Percentiles rank a stretch among this genome's conserved stretches.
These are phyloP conservation scores for Zaprionus tsacasi DNA, from an alignment of 1,140 invertebrate genomes.

Conservation along the genomic window DNA sequence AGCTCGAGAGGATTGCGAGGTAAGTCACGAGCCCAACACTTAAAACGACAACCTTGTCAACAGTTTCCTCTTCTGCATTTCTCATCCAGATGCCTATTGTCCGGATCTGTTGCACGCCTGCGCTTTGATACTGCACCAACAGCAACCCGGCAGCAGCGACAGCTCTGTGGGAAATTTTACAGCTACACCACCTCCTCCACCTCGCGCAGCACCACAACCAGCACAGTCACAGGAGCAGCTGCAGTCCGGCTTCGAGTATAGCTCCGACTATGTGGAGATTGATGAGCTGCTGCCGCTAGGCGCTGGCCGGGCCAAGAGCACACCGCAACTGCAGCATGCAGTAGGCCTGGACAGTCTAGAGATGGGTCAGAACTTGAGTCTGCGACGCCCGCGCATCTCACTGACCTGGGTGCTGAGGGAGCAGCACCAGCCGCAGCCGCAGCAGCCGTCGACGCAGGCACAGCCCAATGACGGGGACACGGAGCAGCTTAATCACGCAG, in stretches of 20 bases:
- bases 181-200: slow-evolving; percentile 66
- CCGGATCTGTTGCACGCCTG: slow-evolving; percentile 80
- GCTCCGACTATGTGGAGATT: slow-evolving; percentile 81
- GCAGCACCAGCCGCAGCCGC: slow-evolving; percentile 77
- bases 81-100: slow-evolving; percentile 74
- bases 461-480: slow-evolving; percentile 47
- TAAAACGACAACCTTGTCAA: neutral
- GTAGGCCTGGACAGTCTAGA: slow-evolving; percentile 48
- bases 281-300: slow-evolving; percentile 69
- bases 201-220: neutral
- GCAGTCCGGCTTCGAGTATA: slow-evolving; percentile 56
- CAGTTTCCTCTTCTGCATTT: neutral
- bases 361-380: slow-evolving; percentile 86
- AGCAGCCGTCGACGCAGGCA: slow-evolving; percentile 29
- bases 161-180: slow-evolving; percentile 79
- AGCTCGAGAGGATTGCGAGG: slow-evolving; percentile 55
- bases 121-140: slow-evolving; percentile 70
- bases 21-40: slow-evolving; percentile 23
- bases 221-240: neutral
- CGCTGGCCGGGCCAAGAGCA: slow-evolving; percentile 69
- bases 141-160: slow-evolving; percentile 73
- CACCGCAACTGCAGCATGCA: slow-evolving; percentile 68
- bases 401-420: slow-evolving; percentile 89
- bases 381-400: slow-evolving; percentile 88
- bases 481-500: slow-evolving; percentile 26